Evolutionary conservation across 2,888 invertebrate species (phyloP).

Genomic region (Chirona hameri): DNA sequence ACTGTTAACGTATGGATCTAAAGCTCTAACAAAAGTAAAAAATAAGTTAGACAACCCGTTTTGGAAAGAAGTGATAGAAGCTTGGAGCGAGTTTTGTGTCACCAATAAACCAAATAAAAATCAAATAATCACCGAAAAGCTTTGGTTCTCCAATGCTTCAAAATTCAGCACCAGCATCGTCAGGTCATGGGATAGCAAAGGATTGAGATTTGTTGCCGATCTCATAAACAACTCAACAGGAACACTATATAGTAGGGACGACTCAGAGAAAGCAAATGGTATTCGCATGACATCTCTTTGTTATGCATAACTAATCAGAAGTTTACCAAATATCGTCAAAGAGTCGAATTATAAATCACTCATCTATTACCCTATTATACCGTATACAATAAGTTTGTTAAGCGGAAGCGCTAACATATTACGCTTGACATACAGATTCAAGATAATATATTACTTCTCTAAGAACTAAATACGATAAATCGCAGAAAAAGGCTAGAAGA

Average conservation of each 20-base stretch:
- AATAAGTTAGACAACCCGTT: background rate
- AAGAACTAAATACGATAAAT: background rate
- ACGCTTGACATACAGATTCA: background rate
- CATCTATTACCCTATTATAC: background rate
- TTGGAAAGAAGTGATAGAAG: background rate
- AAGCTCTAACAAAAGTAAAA: background rate
- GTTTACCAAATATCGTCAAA: background rate
- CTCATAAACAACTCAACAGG: background rate
- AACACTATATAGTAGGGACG: background rate
- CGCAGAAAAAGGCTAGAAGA: background rate
- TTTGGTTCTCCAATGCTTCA: background rate
- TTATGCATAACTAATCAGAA: background rate
- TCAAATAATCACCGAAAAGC: background rate
- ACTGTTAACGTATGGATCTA: background rate
- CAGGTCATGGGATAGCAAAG: no score
- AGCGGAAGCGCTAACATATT: background rate
- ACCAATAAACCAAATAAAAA: background rate
- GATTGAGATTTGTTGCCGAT: background rate
- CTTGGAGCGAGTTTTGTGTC: background rate
- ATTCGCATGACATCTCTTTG: background rate
- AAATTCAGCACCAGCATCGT: background rate
- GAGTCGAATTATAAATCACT: background rate
- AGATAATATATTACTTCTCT: background rate
- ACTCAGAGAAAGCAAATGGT: background rate
- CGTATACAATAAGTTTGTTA: background rate